Evolutionary conservation across 2,888 invertebrate species (phyloP).

Genomic region (Xestobium rufovillosum): DNA sequence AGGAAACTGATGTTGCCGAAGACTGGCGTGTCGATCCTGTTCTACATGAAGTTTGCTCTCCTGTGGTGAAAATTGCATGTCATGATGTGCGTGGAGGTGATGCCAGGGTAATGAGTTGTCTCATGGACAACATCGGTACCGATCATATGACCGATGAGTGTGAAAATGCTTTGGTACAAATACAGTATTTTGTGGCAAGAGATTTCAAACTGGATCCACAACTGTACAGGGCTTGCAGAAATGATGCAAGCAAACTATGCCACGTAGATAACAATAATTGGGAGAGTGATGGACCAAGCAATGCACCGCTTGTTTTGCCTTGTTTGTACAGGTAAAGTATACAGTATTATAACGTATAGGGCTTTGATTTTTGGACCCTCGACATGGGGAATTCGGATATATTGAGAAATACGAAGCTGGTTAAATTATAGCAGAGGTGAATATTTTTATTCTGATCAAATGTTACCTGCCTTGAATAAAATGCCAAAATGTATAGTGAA

Average conservation of each 20-base stretch:
- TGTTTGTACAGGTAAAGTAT: conserved; percentile 71
- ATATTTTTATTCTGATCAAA: too few species aligned
- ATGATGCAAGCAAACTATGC: conserved; percentile 78
- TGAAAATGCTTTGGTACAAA: conserved; percentile 85
- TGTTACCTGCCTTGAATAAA: too few species aligned
- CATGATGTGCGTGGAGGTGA: conserved; percentile 65
- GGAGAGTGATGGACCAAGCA: conserved; percentile 61
- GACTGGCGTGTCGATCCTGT: conserved; percentile 95
- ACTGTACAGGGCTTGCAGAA: conserved; percentile 79
- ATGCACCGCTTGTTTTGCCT: conserved; percentile 78
- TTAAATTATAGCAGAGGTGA: too few species aligned
- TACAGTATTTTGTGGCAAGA: conserved; percentile 94
- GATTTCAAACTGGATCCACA: conserved; percentile 90
- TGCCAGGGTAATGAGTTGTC: conserved; percentile 81
- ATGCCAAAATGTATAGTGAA: too few species aligned
- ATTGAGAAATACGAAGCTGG: too few species aligned
- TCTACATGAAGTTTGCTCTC: conserved; percentile 75
- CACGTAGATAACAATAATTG: conserved; percentile 61
- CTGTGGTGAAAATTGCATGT: conserved; percentile 74
- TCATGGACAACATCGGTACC: conserved; percentile 86
- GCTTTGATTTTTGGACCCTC: too few species aligned
- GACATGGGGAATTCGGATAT: too few species aligned
- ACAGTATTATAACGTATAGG: too few species aligned
- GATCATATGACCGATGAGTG: conserved; percentile 81
- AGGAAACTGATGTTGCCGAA: conserved; percentile 86